A percentile compares a stretch with the other conserved stretches of the same genome.
Evolutionary conservation across 2,888 invertebrate species (phyloP).

Genomic region (Acrocyrtus sp.): DNA sequence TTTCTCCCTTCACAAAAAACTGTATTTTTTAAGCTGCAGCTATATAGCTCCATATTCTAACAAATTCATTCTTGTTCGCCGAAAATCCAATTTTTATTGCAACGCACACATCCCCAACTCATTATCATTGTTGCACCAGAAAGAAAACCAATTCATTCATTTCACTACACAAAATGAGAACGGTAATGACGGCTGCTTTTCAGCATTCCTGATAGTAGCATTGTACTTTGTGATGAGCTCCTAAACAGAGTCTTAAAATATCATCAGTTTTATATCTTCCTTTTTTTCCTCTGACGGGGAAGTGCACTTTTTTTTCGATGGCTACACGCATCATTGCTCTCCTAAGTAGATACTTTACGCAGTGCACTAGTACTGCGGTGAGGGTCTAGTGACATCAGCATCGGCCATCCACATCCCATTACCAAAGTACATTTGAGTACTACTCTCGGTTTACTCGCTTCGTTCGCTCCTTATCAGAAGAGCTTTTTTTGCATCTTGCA

Average conservation of each 20-base stretch:
- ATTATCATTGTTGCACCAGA: neutral
- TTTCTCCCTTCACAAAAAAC: too few species aligned
- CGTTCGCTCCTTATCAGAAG: neutral
- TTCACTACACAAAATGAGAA: neutral
- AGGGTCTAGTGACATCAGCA: neutral
- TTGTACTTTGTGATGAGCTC: neutral
- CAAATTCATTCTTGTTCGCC: neutral
- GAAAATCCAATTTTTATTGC: neutral
- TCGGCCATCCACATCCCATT: neutral
- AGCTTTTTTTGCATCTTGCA: too few species aligned
- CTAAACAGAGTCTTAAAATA: neutral
- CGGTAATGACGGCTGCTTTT: neutral
- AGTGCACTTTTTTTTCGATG: conserved; percentile 20
- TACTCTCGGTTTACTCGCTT: neutral
- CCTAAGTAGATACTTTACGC: conserved; percentile 43
- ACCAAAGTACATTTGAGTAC: neutral
- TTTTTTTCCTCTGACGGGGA: neutral
- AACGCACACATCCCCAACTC: neutral
- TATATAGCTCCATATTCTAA: too few species aligned
- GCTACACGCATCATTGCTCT: conserved; percentile 39
- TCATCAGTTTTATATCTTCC: neutral
- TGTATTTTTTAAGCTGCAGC: too few species aligned
- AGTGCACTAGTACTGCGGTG: neutral
- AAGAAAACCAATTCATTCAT: neutral
- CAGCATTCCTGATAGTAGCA: too few species aligned